Conservation (phyloP, 2,797 vertebrate species). For the Craterocephalus amniculus region DNA sequence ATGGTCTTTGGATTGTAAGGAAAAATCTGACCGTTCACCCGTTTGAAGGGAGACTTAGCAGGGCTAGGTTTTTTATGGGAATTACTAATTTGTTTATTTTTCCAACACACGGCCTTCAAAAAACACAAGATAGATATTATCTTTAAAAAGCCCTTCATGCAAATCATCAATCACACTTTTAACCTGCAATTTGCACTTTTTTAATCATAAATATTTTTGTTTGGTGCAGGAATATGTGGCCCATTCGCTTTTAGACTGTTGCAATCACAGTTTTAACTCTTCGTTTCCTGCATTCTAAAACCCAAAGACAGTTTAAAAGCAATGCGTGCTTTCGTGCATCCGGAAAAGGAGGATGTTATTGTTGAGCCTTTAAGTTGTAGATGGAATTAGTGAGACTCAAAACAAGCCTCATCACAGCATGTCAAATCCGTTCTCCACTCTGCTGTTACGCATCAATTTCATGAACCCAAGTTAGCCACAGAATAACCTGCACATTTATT, state of each 20-base stretch:
- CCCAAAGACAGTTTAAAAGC: conserved; percentile 14
- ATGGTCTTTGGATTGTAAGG: too few species aligned
- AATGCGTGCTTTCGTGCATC: conserved; percentile 6
- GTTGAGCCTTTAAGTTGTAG: neutral
- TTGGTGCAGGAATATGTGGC: neutral
- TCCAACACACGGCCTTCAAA: too few species aligned
- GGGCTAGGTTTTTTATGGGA: too few species aligned
- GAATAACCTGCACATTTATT: neutral
- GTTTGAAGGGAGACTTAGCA: too few species aligned
- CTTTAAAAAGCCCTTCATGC: too few species aligned
- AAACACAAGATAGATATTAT: too few species aligned
- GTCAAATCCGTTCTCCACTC: conserved; percentile 8
- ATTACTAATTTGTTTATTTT: too few species aligned
- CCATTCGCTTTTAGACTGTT: neutral
- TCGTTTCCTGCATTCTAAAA: conserved; percentile 4
- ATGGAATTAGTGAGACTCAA: conserved; percentile 19
- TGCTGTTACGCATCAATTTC: neutral
- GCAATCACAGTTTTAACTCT: neutral
- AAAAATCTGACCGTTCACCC: too few species aligned
- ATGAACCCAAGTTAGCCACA: neutral
- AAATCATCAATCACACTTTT: too few species aligned
- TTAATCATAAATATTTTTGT: neutral
- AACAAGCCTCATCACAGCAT: neutral
- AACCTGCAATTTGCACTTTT: too few species aligned
- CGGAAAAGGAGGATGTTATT: conserved; percentile 17